Evolutionary conservation across 1,140 invertebrate species (phyloP), one percentile per base, ranked within the genome.

Genomic region (Eurytemora carolleeae): DNA sequence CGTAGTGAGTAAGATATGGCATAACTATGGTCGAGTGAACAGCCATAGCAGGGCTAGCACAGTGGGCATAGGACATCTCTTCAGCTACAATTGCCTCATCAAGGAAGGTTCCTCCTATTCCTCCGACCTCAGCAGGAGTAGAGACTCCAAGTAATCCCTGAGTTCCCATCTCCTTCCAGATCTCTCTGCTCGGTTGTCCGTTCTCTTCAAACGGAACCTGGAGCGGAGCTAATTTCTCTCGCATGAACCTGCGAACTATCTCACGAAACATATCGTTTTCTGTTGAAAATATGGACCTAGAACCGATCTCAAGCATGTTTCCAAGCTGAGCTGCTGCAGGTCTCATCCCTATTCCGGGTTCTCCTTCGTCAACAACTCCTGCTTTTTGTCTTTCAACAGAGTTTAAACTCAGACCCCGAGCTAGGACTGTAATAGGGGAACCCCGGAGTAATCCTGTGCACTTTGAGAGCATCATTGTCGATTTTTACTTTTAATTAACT

Each of bases 21-120:
- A 76, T 75, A 0, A 76, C 70, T 63, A 77, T 76, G 62, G 76
- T 70, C 2, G 75, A 76, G 63, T 76, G 75, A 21, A 76, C 68
- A 17, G 67, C 63, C 66, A 75, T 75, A 0, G 74, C 74, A 24
- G 73, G 74, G 12, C 74, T 73, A 18, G 71, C 67, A 59, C 70
- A 74, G 64, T 74, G 72, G 1, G 66, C 67, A 68, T 76, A 76
- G 55, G 68, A 75, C 73, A 74, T 72, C 70, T 76, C 75, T 65
- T 77, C 75, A 67, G 70, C 69, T 18, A 73, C 68, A 54, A 77
- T 70, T 1, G 70, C 67, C 24, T 73, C 68, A 61, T 71, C 71
- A 44, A 73, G 67, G 58, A 74, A 71, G 66, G 72, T 71, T 18
- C 73, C 74, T 18, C 75, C 75, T 52, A 74, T 65, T 24, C 75